phyloP scores from a whole-genome alignment of 2,797 vertebrate genomes.

The Vipera ursinii region DNA sequence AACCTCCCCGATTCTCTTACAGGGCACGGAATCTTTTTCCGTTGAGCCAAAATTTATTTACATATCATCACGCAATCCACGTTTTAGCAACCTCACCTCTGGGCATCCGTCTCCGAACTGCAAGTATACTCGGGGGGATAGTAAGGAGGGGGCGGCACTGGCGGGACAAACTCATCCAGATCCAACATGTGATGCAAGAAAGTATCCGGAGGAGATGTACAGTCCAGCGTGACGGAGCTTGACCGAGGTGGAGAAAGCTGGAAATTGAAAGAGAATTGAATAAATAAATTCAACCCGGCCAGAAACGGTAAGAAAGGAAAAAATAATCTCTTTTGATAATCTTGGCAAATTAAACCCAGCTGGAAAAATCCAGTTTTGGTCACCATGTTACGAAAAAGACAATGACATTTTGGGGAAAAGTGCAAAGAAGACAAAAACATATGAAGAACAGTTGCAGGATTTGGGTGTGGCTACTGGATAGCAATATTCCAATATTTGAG shows the following conservation, averaged over 20 bases:
- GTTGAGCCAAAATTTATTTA: neutral
- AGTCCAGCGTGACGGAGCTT: slow-evolving; percentile 88
- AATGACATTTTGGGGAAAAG: too few relatives aligned
- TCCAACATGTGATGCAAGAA: slow-evolving; percentile 92
- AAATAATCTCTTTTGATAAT: too few relatives aligned
- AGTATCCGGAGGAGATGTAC: slow-evolving; percentile 87
- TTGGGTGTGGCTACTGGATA: too few relatives aligned
- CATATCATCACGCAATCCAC: neutral
- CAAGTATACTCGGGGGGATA: slow-evolving; percentile 97
- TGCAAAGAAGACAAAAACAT: too few relatives aligned
- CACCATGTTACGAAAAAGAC: too few relatives aligned
- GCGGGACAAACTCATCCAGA: slow-evolving; percentile 94
- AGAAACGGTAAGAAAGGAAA: neutral
- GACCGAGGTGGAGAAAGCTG: slow-evolving; percentile 88
- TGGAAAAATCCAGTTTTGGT: too few relatives aligned
- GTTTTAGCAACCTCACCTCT: slow-evolving; percentile 75
- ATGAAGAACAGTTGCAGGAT: too few relatives aligned
- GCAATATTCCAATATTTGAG: too few relatives aligned
- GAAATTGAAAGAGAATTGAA: neutral
- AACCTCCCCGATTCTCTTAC: neutral
- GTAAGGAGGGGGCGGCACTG: slow-evolving; percentile 92
- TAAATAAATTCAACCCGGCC: neutral
- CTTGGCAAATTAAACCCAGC: too few relatives aligned
- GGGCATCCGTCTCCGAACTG: slow-evolving; percentile 94
- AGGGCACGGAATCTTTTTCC: neutral